phyloP scores from a whole-genome alignment of 2,797 vertebrate species.

The Gallinago stenura region DNA sequence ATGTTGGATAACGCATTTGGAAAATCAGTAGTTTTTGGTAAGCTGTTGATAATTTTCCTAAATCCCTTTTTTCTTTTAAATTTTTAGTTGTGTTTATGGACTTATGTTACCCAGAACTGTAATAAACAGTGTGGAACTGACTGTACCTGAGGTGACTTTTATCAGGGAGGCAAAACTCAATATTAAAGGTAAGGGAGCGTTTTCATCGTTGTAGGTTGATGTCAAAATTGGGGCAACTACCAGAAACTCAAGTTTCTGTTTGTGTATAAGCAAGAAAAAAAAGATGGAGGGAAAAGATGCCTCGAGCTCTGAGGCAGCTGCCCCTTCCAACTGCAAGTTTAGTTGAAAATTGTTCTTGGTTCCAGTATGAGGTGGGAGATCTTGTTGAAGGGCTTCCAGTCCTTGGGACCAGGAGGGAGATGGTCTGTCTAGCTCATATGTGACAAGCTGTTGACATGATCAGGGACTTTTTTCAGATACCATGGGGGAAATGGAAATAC shows the following conservation, averaged over 20 bases:
- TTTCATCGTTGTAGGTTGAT: not conserved
- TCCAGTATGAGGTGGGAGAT: not conserved
- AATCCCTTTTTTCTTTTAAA: not conserved
- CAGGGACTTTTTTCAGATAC: not conserved
- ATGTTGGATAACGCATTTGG: not conserved
- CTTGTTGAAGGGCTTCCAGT: not conserved
- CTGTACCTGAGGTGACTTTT: not conserved
- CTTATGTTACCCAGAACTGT: not conserved
- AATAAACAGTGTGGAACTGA: not conserved
- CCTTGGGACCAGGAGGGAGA: not conserved
- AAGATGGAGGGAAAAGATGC: not conserved
- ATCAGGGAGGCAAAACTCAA: not conserved
- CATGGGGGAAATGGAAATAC: not conserved
- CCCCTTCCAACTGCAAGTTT: rapidly evolving
- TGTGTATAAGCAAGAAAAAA: not conserved
- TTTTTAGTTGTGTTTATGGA: not conserved
- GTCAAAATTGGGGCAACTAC: not conserved
- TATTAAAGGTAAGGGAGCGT: not conserved
- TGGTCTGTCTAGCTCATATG: not conserved
- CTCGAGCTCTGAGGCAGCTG: not conserved
- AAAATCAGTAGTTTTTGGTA: not conserved
- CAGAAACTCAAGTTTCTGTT: not conserved
- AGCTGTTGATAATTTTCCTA: not conserved
- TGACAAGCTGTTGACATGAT: not conserved
- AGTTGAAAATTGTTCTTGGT: not conserved